Base-by-base conservation (phyloP, 2,113 vertebrate species). In the Perognathus longimembris region DNA sequence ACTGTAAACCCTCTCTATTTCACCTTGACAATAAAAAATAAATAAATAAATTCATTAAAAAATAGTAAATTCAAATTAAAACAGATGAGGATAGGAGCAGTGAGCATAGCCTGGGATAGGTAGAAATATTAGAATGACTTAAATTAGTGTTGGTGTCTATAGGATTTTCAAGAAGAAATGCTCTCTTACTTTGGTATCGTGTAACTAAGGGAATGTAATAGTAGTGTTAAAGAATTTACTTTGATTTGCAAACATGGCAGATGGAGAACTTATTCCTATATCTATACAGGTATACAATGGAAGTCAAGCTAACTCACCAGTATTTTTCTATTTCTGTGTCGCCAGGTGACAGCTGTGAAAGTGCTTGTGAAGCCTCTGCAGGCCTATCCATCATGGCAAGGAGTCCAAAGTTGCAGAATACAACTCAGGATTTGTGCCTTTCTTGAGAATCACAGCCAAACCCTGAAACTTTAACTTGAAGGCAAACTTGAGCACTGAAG, bases 1-100 rank as follows among this genome's bases (percentile, higher is more conserved):
- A n/a, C n/a, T n/a, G n/a, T n/a, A n/a, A n/a, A n/a, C n/a, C n/a
- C n/a, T n/a, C n/a, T n/a, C n/a, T n/a, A n/a, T n/a, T n/a, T n/a
- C n/a, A n/a, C n/a, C n/a, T n/a, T n/a, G n/a, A n/a, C n/a, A n/a
- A n/a, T n/a, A n/a, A n/a, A n/a, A n/a, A n/a, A n/a, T n/a, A n/a
- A n/a, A n/a, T n/a, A n/a, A n/a, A n/a, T n/a, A n/a, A n/a, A n/a
- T n/a, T n/a, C n/a, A n/a, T n/a, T n/a, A n/a, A n/a, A n/a, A n/a
- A n/a, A n/a, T n/a, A n/a, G n/a, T 61, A 77, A 86, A 28, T 78
- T 85, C 61, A n/a, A 59, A 24, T 70, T 83, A 69, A 90, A 79
- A 64, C 69, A 66, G n/a, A 61, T 81, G 61, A 36, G 32, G 6
- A 14, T 74, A 38, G 90, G 92, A 89, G 67, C 36, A 73, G 36